phyloP scores from a whole-genome alignment of 2,888 invertebrate genomes.

The Lepas anatifera region DNA sequence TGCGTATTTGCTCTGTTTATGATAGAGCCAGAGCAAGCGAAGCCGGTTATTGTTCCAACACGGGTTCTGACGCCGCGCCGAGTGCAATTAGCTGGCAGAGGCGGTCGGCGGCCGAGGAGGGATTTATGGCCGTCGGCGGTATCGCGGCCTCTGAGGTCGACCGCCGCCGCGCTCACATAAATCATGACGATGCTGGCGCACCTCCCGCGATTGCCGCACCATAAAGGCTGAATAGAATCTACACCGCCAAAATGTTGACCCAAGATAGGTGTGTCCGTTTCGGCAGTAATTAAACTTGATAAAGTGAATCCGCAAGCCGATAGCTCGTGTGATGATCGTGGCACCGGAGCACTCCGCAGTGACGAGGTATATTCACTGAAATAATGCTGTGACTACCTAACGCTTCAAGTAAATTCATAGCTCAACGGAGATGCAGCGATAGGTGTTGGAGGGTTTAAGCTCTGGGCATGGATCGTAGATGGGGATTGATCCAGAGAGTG shows the following conservation, averaged over 20 bases:
- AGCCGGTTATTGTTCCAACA: not conserved
- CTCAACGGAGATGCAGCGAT: too few species aligned
- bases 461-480: too few species aligned
- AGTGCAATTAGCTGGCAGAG: not conserved
- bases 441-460: too few species aligned
- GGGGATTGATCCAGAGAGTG: too few species aligned
- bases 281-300: slow-evolving; percentile 10
- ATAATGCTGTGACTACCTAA: too few species aligned
- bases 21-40: not conserved
- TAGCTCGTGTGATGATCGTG: not conserved
- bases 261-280: not conserved
- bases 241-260: not conserved
- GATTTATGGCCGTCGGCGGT: not conserved
- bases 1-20: not conserved
- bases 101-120: not conserved
- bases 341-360: too few species aligned
- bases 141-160: not conserved
- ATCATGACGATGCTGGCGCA: not conserved
- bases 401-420: too few species aligned
- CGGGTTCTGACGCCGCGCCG: not conserved
- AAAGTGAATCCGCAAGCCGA: not conserved
- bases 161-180: not conserved
- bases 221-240: not conserved
- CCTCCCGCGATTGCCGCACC: not conserved
- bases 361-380: too few species aligned